Conservation (phyloP, 2,888 invertebrate genomes). For the Netelia melanura region DNA sequence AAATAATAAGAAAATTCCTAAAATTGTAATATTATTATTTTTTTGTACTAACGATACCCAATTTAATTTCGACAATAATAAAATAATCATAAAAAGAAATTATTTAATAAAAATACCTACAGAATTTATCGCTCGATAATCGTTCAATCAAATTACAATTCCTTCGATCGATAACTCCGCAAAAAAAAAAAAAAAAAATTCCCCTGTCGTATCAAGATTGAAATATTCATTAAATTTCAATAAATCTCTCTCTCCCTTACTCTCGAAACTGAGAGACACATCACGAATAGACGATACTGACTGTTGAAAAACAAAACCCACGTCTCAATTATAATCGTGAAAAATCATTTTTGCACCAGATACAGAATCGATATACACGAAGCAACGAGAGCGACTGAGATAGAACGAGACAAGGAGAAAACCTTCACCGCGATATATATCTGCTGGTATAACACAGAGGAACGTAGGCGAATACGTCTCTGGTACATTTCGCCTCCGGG, state of each 20-base stretch:
- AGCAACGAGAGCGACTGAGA: slow-evolving; percentile 4
- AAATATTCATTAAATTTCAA: too few relatives aligned
- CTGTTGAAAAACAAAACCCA: slow-evolving; percentile 32
- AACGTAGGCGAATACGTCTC: slow-evolving; percentile 61
- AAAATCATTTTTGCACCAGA: slow-evolving; percentile 6
- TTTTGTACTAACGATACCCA: too few relatives aligned
- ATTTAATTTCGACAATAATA: too few relatives aligned
- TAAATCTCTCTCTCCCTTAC: neutral
- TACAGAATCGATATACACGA: neutral
- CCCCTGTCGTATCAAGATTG: too few relatives aligned
- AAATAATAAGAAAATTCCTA: too few relatives aligned
- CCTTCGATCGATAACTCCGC: too few relatives aligned
- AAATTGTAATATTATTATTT: too few relatives aligned
- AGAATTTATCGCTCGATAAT: too few relatives aligned
- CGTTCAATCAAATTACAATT: too few relatives aligned
- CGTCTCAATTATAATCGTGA: slow-evolving; percentile 30
- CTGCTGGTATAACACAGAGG: slow-evolving; percentile 38
- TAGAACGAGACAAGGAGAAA: slow-evolving; percentile 51
- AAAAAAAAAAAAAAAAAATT: too few relatives aligned
- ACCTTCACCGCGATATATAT: slow-evolving; percentile 59
- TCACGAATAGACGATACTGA: slow-evolving; percentile 38
- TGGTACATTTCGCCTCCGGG: slow-evolving; percentile 75
- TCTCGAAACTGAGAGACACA: slow-evolving; percentile 31
- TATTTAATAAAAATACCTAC: too few relatives aligned
- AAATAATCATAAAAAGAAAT: too few relatives aligned